Base-by-base conservation (phyloP, 2,113 vertebrate species). In the Fukomys damarensis region DNA sequence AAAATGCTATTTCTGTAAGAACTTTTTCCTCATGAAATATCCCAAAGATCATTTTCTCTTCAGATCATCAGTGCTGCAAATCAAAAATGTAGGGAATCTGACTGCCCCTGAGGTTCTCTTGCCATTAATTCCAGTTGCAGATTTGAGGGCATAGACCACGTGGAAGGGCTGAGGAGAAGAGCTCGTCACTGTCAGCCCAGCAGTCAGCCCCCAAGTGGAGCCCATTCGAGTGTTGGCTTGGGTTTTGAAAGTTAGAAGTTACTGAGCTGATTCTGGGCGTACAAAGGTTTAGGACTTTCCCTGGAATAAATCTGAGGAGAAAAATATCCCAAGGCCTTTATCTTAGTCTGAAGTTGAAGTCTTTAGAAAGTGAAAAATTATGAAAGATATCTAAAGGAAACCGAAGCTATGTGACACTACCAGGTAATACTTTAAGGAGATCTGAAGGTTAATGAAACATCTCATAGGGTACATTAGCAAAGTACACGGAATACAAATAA, bases 391-490 rank as follows among this genome's bases (percentile, higher is more conserved):
- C 88, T 96, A 93, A 96, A 96, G 95, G 56, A 74, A 93, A 68
- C 9, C 26, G 16, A 89, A 96, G 85, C 87, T 65, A 46, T 95
- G 93, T 52, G 92, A 66, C 76, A 68, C 61, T 86, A 97, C 63
- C 89, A 96, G 95, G 61, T 94, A 83, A 85, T 70, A 30, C 35
- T 95, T 65, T 94, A 95, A 96, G n/a, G 56, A 91, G 86, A 94
- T 93, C n/a, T 74, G 90, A 96, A 97, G 88, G 86, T 52, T 95
- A 96, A 93, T 92, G 97, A 97, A 98, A 96, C 84, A 63, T 98
- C 97, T 97, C 80, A 35, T 26, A 43, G 93, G 94, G 76, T 96
- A 96, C 70, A 66, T 93, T 81, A 61, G 30, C 90, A 92, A 80
- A 97, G 74, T 68, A 11, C 13, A 16, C 70, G 74, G 96, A 98